A percentile compares a stretch with the other conserved stretches of the same genome.
phyloP scores from a whole-genome alignment of 2,797 vertebrate species.

The Myiotriccus ornatus region DNA sequence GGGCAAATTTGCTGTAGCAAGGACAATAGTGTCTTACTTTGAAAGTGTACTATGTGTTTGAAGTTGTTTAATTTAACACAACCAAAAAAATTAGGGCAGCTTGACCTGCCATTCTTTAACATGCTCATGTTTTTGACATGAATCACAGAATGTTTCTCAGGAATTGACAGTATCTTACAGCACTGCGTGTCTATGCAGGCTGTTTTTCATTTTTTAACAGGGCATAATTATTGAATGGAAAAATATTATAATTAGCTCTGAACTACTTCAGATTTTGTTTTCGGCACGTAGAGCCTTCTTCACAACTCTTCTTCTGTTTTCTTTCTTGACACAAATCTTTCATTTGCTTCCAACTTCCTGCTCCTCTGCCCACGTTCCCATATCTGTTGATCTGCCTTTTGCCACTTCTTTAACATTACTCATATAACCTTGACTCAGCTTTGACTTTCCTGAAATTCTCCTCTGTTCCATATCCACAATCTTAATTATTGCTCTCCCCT shows the following conservation, averaged over 20 bases:
- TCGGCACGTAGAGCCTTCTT: neutral
- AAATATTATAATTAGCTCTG: conserved; percentile 49
- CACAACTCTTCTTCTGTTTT: neutral
- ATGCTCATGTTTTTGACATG: neutral
- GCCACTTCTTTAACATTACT: conserved; percentile 40
- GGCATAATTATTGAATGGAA: conserved; percentile 51
- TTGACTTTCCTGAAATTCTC: conserved; percentile 37
- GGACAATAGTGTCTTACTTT: neutral
- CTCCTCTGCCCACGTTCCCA: neutral
- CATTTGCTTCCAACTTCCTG: conserved; percentile 60
- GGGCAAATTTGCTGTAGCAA: neutral
- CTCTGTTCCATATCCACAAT: neutral
- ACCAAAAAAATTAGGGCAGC: neutral
- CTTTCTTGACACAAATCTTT: conserved; percentile 31
- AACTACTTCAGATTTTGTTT: conserved; percentile 40
- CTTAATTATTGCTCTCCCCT: conserved; percentile 4
- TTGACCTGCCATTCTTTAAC: conserved; percentile 3
- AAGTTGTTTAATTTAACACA: neutral
- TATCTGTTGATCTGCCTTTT: conserved; percentile 61
- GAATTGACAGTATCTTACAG: neutral
- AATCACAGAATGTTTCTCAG: conserved; percentile 2
- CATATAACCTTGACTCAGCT: conserved; percentile 62
- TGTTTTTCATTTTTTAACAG: conserved; percentile 27
- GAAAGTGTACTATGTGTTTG: neutral
- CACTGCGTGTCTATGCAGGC: conserved; percentile 11